These are phyloP conservation scores for Ruditapes philippinarum DNA, from an alignment of 1,140 invertebrate genomes.

Conservation along the genomic window DNA sequence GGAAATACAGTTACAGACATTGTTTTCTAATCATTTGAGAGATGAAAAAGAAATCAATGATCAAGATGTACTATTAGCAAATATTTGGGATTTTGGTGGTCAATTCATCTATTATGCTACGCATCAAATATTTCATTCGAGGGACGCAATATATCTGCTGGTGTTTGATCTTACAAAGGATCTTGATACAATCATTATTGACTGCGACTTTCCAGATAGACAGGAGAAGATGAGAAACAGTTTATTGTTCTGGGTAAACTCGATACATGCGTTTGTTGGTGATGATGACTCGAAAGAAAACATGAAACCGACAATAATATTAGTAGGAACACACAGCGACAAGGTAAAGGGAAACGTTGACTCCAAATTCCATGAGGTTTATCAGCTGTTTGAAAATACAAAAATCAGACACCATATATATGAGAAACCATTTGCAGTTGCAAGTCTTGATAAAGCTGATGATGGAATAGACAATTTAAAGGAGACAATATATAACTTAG, in stretches of 20 bases:
- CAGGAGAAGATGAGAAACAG: neutral
- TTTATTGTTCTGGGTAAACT: neutral
- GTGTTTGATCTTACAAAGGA: neutral
- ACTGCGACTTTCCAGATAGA: neutral
- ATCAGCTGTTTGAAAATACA: neutral
- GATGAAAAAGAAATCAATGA: too few relatives aligned
- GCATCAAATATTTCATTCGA: neutral
- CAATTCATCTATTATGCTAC: neutral
- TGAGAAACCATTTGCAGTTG: neutral
- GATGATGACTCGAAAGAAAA: neutral
- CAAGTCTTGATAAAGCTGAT: neutral
- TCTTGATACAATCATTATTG: neutral
- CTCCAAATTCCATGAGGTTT: neutral
- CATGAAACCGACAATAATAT: neutral
- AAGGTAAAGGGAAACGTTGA: neutral
- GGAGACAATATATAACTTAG: neutral
- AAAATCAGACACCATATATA: neutral
- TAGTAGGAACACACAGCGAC: neutral
- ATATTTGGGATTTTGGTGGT: constrained; percentile 3
- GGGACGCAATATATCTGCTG: neutral
- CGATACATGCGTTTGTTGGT: neutral
- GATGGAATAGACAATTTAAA: neutral
- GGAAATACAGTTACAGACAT: too few relatives aligned
- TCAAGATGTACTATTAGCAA: neutral
- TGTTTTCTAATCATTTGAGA: too few relatives aligned